phyloP scores from a whole-genome alignment of 30 jellyfish, hydroid and myxozoan genomes.

The Sanderia malayensis region DNA sequence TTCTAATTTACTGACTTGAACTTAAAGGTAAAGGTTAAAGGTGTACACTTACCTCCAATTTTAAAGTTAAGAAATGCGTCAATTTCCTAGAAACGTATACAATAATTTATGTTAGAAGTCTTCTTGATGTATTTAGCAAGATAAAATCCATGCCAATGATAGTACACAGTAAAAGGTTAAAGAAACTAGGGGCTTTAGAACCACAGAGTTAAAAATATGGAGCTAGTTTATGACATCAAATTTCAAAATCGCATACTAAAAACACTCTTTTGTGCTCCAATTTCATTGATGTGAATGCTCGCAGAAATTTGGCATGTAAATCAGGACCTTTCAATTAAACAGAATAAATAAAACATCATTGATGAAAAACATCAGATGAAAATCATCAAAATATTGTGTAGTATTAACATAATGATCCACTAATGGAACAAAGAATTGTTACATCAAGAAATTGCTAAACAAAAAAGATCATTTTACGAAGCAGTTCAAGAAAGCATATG shows the following conservation, averaged over 20 bases:
- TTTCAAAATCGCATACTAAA: not conserved
- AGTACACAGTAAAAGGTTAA: not conserved
- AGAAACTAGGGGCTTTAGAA: not conserved
- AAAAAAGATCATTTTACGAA: too few relatives aligned
- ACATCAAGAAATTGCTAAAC: not conserved
- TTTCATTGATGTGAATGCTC: not conserved
- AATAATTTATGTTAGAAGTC: not conserved
- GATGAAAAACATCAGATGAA: not conserved
- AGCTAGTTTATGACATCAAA: not conserved
- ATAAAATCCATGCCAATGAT: not conserved
- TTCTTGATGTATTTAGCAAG: not conserved
- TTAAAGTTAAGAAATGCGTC: conserved; percentile 17
- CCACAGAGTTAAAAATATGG: not conserved
- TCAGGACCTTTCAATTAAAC: conserved; percentile 6
- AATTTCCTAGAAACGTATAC: conserved; percentile 13
- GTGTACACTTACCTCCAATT: conserved; percentile 26
- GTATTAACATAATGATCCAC: not conserved
- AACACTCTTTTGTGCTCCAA: not conserved
- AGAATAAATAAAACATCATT: not conserved
- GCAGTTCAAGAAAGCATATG: not conserved
- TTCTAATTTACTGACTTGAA: too few relatives aligned
- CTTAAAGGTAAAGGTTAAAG: too few relatives aligned
- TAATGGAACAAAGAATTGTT: not conserved
- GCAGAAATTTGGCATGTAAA: not conserved
- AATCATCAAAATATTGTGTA: not conserved